Evolutionary conservation across 1,140 invertebrate genomes (phyloP), one percentile per base, ranked within the genome.

Genomic region (Sitobion miscanthi): DNA sequence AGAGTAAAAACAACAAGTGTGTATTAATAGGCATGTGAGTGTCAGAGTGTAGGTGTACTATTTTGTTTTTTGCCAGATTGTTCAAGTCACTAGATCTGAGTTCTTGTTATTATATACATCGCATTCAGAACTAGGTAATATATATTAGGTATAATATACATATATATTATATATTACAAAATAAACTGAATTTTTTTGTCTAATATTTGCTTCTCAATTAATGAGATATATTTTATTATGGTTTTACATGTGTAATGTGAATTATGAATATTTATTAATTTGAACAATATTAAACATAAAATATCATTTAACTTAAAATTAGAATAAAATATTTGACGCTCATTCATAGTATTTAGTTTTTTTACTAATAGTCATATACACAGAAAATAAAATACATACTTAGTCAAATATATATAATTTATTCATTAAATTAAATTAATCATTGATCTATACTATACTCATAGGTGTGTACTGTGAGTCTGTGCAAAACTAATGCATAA

Each of bases 1-100:
- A 42, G 21, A 85, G 82, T 85, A 85, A 42, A 85, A 85, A 85
- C 21, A 85, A 42, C 35, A 85, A 85, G 25, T 85, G 82, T 85
- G 21, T 85, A 85, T 85, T 85, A 42, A 85, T 85, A 85, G 82
- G 35, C 35, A 42, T 85, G 17, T 38, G 5, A 35, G 14, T 38
- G n/a, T 35, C 30, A 17, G 17, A 42, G 35, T 85, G 82, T 85
- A 85, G 82, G 82, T 85, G 82, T 85, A 38, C 35, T 85, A 85
- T 85, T 85, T 85, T 38, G 35, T 42, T 42, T 85, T 85, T 38
- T 85, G 82, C 82, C 82, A 85, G 35, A 85, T 38, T 42, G 20
- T 85, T 85, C 82, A 85, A 85, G 35, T 85, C 82, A 85, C 35
- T 85, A 30, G 57, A 3, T 62, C 25, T 62, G 25, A 62, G 8